Conservation (phyloP, 2,113 vertebrate species). For the Chauna torquata region DNA sequence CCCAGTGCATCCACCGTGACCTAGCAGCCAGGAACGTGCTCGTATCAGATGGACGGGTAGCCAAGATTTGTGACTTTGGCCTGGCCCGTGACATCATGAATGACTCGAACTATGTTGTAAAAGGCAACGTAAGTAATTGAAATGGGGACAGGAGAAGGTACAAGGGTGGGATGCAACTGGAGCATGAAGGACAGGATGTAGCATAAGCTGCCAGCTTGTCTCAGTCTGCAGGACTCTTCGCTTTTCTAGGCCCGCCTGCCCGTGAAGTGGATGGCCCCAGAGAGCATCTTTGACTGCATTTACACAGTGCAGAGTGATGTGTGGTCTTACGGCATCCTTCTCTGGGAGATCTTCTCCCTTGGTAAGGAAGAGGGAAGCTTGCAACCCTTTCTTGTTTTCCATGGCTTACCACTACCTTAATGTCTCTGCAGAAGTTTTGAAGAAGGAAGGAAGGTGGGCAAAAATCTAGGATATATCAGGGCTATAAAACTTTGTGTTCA, state of each 20-base stretch:
- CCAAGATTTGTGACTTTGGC: constrained; percentile 98
- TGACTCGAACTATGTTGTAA: constrained; percentile 96
- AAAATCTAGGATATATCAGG: neutral
- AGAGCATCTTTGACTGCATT: constrained; percentile 97
- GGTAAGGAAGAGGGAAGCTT: constrained; percentile 73
- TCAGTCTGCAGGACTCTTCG: neutral
- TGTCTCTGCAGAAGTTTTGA: neutral
- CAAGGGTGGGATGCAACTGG: neutral
- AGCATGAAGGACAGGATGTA: neutral
- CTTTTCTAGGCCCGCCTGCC: constrained; percentile 89
- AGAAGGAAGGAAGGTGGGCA: neutral
- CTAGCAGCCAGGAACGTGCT: constrained; percentile 95
- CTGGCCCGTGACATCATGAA: constrained; percentile 98
- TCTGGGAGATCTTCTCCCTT: constrained; percentile 98
- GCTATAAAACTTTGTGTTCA: neutral
- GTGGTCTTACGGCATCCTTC: constrained; percentile 97
- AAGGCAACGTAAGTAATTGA: constrained; percentile 90
- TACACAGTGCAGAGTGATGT: constrained; percentile 98
- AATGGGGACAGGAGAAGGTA: neutral
- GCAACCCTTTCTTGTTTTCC: neutral
- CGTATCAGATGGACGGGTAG: constrained; percentile 83
- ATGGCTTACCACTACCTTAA: neutral
- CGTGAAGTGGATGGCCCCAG: constrained; percentile 99
- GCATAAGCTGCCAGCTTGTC: neutral
- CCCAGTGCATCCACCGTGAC: constrained; percentile 96